Percentiles rank a stretch among this genome's conserved stretches.
Conservation (phyloP, 1,140 invertebrate genomes). For the Ceratina calcarata region DNA sequence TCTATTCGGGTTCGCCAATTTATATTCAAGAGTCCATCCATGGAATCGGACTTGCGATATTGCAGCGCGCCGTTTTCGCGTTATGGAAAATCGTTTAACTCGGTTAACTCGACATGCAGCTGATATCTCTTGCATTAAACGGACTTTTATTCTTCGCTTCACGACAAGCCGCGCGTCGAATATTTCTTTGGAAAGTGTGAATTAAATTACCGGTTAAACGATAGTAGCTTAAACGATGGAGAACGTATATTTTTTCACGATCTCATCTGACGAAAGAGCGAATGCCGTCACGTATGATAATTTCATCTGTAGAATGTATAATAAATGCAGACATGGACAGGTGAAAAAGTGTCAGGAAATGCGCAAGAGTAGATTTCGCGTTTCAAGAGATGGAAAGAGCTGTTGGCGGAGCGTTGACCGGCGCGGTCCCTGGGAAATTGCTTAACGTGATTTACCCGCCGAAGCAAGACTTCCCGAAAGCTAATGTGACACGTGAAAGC, state of each 20-base stretch:
- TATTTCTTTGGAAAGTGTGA: no score
- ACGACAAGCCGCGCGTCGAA: not conserved
- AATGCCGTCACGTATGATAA: no score
- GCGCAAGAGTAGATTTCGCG: not conserved
- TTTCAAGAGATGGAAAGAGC: not conserved
- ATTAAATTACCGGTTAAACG: no score
- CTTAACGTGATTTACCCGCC: slow-evolving; percentile 35
- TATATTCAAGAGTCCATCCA: slow-evolving; percentile 53
- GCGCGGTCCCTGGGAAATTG: slow-evolving; percentile 19
- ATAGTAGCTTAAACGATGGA: no score
- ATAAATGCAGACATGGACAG: not conserved
- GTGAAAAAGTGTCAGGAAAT: not conserved
- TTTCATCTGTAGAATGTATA: no score
- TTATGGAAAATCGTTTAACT: slow-evolving; percentile 36
- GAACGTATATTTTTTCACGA: no score
- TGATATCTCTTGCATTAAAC: slow-evolving; percentile 20
- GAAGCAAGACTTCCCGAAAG: slow-evolving; percentile 30
- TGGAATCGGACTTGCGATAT: slow-evolving; percentile 25
- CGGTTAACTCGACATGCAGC: slow-evolving; percentile 7
- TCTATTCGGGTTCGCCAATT: slow-evolving; percentile 52
- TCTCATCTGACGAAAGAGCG: no score
- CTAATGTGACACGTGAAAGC: slow-evolving; percentile 40
- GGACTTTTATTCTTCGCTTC: no score
- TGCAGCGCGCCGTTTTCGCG: slow-evolving; percentile 6
- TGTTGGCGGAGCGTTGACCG: not conserved